Evolutionary conservation across 2,113 vertebrate species (phyloP).

Genomic region (Pedetes capensis): DNA sequence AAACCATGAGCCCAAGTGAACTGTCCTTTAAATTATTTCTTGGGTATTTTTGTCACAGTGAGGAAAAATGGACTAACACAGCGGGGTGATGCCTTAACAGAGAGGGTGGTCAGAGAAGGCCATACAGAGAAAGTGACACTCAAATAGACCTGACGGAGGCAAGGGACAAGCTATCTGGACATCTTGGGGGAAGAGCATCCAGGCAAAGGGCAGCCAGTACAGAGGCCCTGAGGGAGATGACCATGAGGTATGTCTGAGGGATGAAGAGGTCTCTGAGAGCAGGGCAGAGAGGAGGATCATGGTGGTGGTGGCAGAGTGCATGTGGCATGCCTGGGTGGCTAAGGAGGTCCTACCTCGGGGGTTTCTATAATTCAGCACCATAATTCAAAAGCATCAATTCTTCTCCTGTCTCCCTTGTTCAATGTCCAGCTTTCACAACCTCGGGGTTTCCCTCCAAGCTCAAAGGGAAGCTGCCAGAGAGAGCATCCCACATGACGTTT

Average conservation of each 20-base stretch:
- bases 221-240: fast-evolving
- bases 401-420: no score
- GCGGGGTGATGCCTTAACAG: no score
- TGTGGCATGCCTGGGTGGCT: no score
- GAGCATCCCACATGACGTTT: no score
- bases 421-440: no score
- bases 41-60: no score
- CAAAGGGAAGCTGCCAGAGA: neutral
- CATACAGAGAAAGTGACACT: neutral
- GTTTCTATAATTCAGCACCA: no score
- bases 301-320: no score
- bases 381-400: no score
- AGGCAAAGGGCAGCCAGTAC: neutral
- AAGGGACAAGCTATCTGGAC: neutral
- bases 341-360: neutral
- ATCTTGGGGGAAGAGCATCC: neutral
- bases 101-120: neutral
- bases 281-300: neutral
- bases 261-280: neutral
- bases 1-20: no score
- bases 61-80: no score
- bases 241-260: neutral
- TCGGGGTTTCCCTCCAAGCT: neutral
- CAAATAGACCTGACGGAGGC: neutral
- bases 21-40: no score